Base-by-base conservation (phyloP, 1,140 invertebrate species). In the Saxidomus purpurata region DNA sequence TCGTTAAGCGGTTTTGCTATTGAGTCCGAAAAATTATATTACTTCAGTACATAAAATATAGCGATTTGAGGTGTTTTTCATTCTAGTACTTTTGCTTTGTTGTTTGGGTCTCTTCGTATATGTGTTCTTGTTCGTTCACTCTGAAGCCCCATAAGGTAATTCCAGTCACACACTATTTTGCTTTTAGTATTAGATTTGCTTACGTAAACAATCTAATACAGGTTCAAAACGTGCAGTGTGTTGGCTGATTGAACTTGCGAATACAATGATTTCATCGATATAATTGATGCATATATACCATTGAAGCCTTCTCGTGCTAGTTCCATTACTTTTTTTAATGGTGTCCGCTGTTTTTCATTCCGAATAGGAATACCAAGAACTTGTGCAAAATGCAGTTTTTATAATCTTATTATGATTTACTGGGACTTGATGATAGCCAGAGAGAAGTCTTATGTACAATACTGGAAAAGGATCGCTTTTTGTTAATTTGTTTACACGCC, bases 381-480 rank as follows among this genome's bases (percentile, higher is more conserved):
- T 69, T 9, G 87, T 92, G 38, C 38, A 71, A 82, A 94, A 92
- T 36, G 90, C 84, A 0, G 79, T 89, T 61, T 59, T 43, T 34
- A 49, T 25, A 31, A 52, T 31, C 17, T 52, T 28, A 25, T 85
- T 19, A 25, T 81, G 69, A 4, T 22, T 17, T 8, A 92, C 25
- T 0, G 74, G 77, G 17, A 92, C 55, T 43, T 92, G 91, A 90
- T 91, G 92, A 71, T 91, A 92, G 15, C 93, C 89, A 52, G 93
- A 91, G 3, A 80, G 38, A 17, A 92, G 61, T 93, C 89, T 0
- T 93, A 25, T 55, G 87, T 90, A 17, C 81, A 89, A 89, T 22
- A 94, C 91, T 15, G 90, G 92, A 52, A 93, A 91, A 47, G 91
- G 67, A 67, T 93, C 92, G 83, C 91, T 90, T 17, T 77, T 63